A percentile compares a stretch with the other conserved stretches of the same genome.
Evolutionary conservation across 2,888 invertebrate species (phyloP).

Genomic region (Mechanitis mazaeus): DNA sequence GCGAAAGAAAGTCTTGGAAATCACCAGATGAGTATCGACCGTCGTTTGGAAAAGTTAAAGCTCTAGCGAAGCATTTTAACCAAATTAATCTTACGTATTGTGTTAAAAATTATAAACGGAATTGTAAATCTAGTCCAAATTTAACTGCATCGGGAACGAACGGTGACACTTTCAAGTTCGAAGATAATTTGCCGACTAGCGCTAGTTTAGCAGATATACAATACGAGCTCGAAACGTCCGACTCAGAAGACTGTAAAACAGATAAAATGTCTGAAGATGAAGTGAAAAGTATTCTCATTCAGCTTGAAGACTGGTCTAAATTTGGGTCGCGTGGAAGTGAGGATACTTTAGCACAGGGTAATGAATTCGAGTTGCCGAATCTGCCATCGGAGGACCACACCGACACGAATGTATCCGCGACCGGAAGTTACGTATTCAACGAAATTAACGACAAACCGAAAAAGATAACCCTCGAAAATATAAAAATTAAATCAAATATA

Average conservation of each 20-base stretch:
- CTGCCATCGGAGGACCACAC: conserved; percentile 61
- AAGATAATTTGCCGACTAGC: conserved; percentile 52
- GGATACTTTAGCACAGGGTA: conserved; percentile 67
- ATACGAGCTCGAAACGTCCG: conserved; percentile 56
- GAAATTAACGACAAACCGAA: conserved; percentile 72
- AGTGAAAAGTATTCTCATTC: conserved; percentile 67
- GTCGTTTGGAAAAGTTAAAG: conserved; percentile 82
- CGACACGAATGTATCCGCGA: conserved; percentile 37
- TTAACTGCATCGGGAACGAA: conserved; percentile 48
- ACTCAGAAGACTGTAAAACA: conserved; percentile 50
- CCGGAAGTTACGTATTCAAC: conserved; percentile 60
- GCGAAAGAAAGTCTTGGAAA: conserved; percentile 79
- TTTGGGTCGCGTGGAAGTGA: conserved; percentile 69
- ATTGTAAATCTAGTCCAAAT: conserved; percentile 70
- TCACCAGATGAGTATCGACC: conserved; percentile 82
- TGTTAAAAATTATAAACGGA: conserved; percentile 60
- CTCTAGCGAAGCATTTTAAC: conserved; percentile 82
- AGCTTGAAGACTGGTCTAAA: conserved; percentile 70
- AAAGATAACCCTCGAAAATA: conserved; percentile 66
- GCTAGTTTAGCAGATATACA: conserved; percentile 64
- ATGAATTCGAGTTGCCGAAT: conserved; percentile 67
- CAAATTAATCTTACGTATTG: conserved; percentile 65
- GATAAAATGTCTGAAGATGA: conserved; percentile 63
- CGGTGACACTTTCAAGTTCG: conserved; percentile 36
- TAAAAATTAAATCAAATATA: conserved; percentile 53